Evolutionary conservation across 2,888 invertebrate genomes (phyloP).

Genomic region (Platycnemis pennipes): DNA sequence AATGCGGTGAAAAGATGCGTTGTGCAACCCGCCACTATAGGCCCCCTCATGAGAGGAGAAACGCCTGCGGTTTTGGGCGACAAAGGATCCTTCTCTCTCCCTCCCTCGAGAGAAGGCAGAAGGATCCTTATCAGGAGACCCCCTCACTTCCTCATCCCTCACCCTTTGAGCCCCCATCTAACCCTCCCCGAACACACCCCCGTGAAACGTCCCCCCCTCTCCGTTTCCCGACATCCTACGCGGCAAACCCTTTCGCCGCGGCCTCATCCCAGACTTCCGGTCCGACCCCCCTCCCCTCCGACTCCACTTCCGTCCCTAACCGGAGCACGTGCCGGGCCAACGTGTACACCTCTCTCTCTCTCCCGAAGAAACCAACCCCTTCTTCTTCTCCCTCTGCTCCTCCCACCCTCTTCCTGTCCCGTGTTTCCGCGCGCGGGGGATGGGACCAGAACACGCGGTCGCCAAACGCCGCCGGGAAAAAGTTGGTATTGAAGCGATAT

Average conservation of each 20-base stretch:
- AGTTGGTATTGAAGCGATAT: too few relatives aligned
- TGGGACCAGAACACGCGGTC: neutral
- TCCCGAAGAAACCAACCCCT: neutral
- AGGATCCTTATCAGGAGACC: neutral
- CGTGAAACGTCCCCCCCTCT: too few relatives aligned
- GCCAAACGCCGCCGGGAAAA: too few relatives aligned
- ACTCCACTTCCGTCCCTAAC: neutral
- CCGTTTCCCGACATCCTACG: neutral
- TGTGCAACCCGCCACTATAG: neutral
- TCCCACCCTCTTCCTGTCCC: neutral
- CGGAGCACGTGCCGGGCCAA: neutral
- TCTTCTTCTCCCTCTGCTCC: neutral
- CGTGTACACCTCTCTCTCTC: neutral
- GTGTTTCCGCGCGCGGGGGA: neutral
- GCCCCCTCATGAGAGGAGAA: neutral
- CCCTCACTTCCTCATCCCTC: neutral
- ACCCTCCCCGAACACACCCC: slow-evolving; percentile 4
- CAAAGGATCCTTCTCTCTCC: neutral
- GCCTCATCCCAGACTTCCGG: slow-evolving; percentile 10
- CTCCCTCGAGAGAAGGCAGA: neutral
- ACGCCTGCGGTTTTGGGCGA: neutral
- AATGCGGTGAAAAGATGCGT: neutral
- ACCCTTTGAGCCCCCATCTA: neutral
- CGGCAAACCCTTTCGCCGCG: neutral
- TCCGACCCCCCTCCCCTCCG: neutral